Percentiles rank a stretch among this genome's conserved stretches.
Evolutionary conservation across 1,140 invertebrate species (phyloP).

Genomic region (Octopus sinensis): DNA sequence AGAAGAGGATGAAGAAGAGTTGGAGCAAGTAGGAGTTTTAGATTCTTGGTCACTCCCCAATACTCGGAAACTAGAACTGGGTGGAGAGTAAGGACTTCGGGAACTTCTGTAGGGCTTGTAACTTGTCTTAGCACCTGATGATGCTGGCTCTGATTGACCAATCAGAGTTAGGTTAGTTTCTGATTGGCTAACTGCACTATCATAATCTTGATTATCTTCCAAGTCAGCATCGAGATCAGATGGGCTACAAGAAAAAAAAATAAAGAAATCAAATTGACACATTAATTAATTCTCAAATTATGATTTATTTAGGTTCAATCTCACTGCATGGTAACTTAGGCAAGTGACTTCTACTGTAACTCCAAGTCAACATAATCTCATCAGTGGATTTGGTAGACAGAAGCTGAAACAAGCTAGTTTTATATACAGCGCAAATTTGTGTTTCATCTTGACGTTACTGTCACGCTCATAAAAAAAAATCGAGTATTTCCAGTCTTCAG

Average conservation of each 20-base stretch:
- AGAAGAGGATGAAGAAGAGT: conserved; percentile 23
- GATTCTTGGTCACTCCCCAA: conserved; percentile 21
- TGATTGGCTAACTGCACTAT: conserved; percentile 57
- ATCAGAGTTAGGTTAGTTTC: conserved; percentile 53
- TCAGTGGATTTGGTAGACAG: too few relatives aligned
- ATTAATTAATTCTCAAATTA: too few relatives aligned
- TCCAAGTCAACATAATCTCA: too few relatives aligned
- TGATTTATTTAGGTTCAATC: too few relatives aligned
- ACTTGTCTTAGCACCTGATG: conserved; percentile 26
- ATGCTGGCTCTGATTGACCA: conserved; percentile 42
- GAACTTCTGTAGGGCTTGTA: background rate
- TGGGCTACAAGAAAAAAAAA: conserved; percentile 54
- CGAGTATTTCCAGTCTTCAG: too few relatives aligned
- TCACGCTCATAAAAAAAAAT: too few relatives aligned
- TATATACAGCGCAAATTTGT: too few relatives aligned
- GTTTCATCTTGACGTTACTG: too few relatives aligned
- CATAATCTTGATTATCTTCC: conserved; percentile 64
- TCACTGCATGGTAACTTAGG: too few relatives aligned
- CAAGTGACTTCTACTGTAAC: too few relatives aligned
- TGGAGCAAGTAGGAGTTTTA: conserved; percentile 15
- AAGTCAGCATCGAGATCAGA: conserved; percentile 68
- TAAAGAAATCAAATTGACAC: background rate
- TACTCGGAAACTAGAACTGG: conserved; percentile 19
- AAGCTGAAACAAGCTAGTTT: too few relatives aligned
- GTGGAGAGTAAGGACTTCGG: conserved; percentile 24